A percentile compares a stretch with the other conserved stretches of the same genome.
phyloP scores from a whole-genome alignment of 2,113 vertebrate species.

The Herpetotheres cachinnans region DNA sequence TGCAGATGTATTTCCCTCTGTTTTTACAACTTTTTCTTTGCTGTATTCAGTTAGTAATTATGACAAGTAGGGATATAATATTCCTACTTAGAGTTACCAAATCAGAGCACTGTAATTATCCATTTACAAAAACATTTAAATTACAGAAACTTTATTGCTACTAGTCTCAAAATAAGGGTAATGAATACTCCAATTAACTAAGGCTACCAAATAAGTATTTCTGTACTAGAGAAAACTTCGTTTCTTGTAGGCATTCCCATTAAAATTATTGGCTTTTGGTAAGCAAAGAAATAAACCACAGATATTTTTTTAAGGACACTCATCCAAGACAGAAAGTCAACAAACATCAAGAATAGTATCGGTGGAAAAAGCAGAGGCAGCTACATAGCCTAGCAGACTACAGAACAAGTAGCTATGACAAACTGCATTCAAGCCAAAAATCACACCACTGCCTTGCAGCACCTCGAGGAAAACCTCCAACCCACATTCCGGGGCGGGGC shows the following conservation, averaged over 20 bases:
- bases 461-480: neutral
- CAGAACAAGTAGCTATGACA: neutral
- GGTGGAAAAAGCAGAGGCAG: neutral
- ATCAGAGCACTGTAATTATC: constrained; percentile 21
- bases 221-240: neutral
- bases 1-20: neutral
- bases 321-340: constrained; percentile 11
- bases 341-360: neutral
- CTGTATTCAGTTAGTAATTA: neutral
- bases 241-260: neutral
- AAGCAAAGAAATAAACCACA: constrained; percentile 17
- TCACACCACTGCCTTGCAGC: neutral
- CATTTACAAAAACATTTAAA: neutral
- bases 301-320: neutral
- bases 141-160: neutral
- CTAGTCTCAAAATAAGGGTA: neutral
- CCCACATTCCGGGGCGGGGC: neutral
- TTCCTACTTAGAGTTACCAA: neutral
- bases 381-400: neutral
- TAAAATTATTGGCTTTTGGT: neutral
- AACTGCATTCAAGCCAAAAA: neutral
- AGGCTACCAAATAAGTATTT: neutral
- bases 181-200: neutral
- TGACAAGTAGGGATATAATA: neutral
- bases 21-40: neutral